Evolutionary conservation across 2,888 invertebrate genomes (phyloP).

Genomic region (Octodonta nipae): DNA sequence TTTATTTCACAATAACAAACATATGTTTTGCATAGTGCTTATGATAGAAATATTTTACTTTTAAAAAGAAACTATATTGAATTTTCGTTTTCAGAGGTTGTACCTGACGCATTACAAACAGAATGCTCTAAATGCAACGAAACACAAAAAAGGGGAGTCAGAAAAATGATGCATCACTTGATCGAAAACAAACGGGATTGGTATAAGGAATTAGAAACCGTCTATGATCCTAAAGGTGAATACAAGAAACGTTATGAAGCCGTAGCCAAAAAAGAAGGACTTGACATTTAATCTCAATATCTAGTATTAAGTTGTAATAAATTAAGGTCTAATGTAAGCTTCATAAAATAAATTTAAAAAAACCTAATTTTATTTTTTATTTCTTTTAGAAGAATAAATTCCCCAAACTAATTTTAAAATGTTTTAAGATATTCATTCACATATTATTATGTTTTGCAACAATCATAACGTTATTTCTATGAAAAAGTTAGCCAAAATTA

Average conservation of each 20-base stretch:
- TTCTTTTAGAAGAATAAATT: no score
- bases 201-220: slow-evolving; percentile 49
- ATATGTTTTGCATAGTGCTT: no score
- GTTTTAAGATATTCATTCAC: background rate
- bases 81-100: slow-evolving; percentile 13
- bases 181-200: slow-evolving; percentile 47
- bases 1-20: no score
- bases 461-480: background rate
- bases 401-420: no score
- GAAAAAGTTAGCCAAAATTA: no score
- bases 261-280: slow-evolving; percentile 9
- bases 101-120: slow-evolving; percentile 46
- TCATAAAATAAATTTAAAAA: background rate
- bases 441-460: background rate
- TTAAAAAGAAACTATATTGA: no score
- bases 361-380: no score
- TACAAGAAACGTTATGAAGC: slow-evolving; percentile 30
- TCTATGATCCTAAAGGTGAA: slow-evolving; percentile 46
- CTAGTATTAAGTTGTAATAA: background rate
- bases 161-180: slow-evolving; percentile 48
- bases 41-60: no score
- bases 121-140: slow-evolving; percentile 50
- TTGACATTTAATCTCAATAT: slow-evolving; percentile 7
- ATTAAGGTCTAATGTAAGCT: background rate
- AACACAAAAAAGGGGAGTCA: slow-evolving; percentile 45